Evolutionary conservation across 2,113 vertebrate genomes (phyloP), one percentile per base, ranked within the genome.

Genomic region (Coryphaenoides rupestris): DNA sequence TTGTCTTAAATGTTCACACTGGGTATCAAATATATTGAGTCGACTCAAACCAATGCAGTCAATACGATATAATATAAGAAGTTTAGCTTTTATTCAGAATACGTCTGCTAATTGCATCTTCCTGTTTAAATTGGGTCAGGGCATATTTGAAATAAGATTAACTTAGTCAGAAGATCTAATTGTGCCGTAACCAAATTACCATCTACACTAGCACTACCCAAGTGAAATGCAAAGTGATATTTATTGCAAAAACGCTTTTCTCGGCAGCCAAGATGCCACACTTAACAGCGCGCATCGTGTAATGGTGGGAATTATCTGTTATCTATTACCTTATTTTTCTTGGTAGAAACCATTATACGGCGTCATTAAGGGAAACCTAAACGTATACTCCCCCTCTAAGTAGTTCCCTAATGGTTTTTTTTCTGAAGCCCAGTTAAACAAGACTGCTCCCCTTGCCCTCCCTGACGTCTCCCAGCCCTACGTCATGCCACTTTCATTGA

Each of bases 381-480:
- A 86, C 81, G 79, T 80, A 82, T 82, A 82, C 78, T 77, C 77
- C 76, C 76, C 65, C 72, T 72, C 66, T 78, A 82, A 82, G 75
- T 75, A 73, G 72, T 47, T 62, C 62, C 70, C 62, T 83, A 83
- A 83, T 83, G 78, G 72, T 65, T 77, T 70, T 50, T 73, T 69
- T 73, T 58, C 26, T 54, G 65, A 55, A 66, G 56, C 33, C 59
- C 13, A 12, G 33, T 40, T 40, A 40, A 40, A 40, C 33, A 40
- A 40, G 33, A 40, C 33, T 40, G 33, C 33, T 10, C 9, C 33
- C 33, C 33, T 1, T 10, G 9, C 33, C 33, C 33, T 2, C 33
- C 9, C 33, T 9, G 13, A 2, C 33, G 13, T 40, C 33, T 1
- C 13, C 13, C 33, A 40, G 33, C 9, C 33, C 33, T 12, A 40